A percentile compares a stretch with the other conserved stretches of the same genome.
phyloP scores from a whole-genome alignment of 2,113 vertebrate genomes.

The Hemiscyllium ocellatum region DNA sequence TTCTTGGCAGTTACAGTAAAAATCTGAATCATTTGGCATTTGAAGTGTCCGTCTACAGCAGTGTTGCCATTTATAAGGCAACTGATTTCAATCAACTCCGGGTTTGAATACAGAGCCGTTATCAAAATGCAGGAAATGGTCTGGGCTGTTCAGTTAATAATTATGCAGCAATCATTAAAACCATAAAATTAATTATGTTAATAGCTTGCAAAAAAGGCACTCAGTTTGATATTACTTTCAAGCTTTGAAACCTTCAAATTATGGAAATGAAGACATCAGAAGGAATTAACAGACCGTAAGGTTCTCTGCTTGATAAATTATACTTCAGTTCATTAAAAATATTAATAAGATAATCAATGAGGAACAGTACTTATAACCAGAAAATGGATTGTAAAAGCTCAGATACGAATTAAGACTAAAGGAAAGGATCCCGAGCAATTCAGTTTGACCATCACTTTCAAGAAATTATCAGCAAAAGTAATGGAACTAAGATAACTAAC shows the following conservation, averaged over 20 bases:
- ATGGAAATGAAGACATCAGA: background rate
- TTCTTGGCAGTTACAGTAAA: background rate
- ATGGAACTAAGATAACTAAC: background rate
- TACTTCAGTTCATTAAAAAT: background rate
- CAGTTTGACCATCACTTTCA: background rate
- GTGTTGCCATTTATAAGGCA: background rate
- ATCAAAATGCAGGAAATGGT: background rate
- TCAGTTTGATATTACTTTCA: background rate
- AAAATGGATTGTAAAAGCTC: background rate
- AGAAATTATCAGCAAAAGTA: background rate
- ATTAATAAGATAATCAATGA: slow-evolving; percentile 12
- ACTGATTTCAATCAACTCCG: background rate
- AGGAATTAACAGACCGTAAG: background rate
- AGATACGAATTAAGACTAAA: background rate
- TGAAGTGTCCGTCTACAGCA: background rate
- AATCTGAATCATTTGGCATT: background rate
- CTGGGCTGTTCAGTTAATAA: background rate
- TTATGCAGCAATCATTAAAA: background rate
- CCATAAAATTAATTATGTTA: background rate
- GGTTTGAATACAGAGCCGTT: background rate
- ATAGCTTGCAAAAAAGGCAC: background rate
- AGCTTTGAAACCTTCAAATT: background rate
- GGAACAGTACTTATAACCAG: background rate
- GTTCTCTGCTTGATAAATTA: background rate
- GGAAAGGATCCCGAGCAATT: background rate